Conservation (phyloP, 2,113 vertebrate species). For the Clinocottus analis region DNA sequence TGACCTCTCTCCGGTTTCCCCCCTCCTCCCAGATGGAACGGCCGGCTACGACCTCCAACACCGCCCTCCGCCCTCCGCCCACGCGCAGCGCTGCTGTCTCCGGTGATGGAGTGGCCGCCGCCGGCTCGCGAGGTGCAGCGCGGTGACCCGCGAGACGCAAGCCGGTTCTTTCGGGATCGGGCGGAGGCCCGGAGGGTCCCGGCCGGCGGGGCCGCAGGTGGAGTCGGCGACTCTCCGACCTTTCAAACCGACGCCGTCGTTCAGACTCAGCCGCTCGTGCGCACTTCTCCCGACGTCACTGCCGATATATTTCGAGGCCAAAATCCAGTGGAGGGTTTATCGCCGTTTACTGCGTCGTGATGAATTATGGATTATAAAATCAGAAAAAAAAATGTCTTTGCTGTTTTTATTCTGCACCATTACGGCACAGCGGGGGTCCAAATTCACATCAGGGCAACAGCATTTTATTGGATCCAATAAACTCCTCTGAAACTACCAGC, state of each 20-base stretch:
- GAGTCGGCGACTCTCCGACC: conserved; percentile 60
- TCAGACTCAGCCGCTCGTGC: conserved; percentile 19
- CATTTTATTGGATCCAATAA: conserved; percentile 11
- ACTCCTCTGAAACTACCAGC: conserved; percentile 26
- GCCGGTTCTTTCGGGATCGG: no score
- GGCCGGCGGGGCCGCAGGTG: conserved; percentile 58
- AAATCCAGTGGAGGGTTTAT: neutral
- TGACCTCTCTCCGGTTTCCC: conserved; percentile 19
- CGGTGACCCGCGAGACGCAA: no score
- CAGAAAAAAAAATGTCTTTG: neutral
- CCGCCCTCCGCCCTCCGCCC: conserved; percentile 40
- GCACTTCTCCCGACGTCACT: neutral
- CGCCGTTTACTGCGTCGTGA: neutral
- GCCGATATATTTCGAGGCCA: neutral
- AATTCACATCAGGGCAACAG: conserved; percentile 12
- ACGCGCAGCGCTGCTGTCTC: conserved; percentile 54
- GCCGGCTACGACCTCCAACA: conserved; percentile 43
- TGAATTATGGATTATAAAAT: neutral
- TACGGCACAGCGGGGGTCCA: neutral
- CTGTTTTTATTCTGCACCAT: neutral
- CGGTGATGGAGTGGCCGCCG: conserved; percentile 68
- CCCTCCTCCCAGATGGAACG: conserved; percentile 41
- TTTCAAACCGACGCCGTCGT: conserved; percentile 40
- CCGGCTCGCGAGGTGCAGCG: conserved; percentile 52
- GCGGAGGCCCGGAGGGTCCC: conserved; percentile 56